Percentiles rank a stretch among this genome's conserved stretches.
Evolutionary conservation across 2,113 vertebrate genomes (phyloP).

Genomic region (Geothlypis trichas): DNA sequence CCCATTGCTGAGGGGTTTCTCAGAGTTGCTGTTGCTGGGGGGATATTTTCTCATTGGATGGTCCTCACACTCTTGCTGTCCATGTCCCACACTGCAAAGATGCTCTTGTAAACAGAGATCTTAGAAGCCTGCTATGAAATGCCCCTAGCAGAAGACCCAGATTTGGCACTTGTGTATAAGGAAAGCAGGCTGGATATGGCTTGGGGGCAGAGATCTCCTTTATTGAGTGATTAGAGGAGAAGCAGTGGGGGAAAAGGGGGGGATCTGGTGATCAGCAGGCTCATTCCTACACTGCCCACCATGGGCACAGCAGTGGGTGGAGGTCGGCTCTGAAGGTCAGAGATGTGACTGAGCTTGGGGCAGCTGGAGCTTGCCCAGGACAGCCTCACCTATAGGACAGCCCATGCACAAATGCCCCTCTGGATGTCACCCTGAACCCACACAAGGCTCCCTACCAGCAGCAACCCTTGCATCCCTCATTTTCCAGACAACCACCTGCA

Average conservation of each 20-base stretch:
- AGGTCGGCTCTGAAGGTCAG: background rate
- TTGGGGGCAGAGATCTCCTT: background rate
- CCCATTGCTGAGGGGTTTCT: background rate
- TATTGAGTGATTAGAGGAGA: background rate
- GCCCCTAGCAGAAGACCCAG: background rate
- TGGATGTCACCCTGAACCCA: slow-evolving; percentile 23
- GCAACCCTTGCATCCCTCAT: background rate
- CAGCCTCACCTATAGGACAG: background rate
- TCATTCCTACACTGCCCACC: background rate
- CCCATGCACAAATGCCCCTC: background rate
- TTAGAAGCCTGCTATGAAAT: background rate
- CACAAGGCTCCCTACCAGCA: background rate
- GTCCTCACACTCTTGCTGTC: background rate
- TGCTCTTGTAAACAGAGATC: background rate
- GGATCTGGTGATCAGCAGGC: background rate
- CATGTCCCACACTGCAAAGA: background rate
- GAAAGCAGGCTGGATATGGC: background rate
- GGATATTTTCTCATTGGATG: background rate
- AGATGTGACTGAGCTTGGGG: background rate
- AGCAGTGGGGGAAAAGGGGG: background rate
- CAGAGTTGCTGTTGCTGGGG: background rate
- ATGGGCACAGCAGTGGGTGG: background rate
- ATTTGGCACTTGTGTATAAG: background rate
- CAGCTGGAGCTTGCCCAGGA: background rate
- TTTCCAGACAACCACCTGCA: background rate